Conservation (phyloP, 2,888 invertebrate species). For the Chrysomela aeneicollis region DNA sequence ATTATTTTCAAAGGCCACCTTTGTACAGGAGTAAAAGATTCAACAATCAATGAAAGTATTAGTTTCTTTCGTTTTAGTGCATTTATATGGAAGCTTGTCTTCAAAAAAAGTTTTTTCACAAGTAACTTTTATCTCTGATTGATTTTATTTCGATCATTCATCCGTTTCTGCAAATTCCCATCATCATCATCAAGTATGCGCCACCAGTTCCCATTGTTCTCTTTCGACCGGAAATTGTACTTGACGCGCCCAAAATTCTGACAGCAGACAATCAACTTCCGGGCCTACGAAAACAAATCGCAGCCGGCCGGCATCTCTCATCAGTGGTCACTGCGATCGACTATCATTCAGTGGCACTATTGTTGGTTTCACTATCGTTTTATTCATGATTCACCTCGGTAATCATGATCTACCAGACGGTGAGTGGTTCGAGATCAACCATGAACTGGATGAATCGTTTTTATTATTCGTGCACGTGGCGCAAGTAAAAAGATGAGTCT, state of each 20-base stretch:
- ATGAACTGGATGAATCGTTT: slow-evolving; percentile 7
- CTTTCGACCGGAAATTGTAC: slow-evolving; percentile 46
- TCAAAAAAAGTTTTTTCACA: no score
- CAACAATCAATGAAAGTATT: no score
- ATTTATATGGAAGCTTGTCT: no score
- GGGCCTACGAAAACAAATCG: slow-evolving; percentile 23
- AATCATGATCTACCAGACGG: slow-evolving; percentile 16
- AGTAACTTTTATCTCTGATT: no score
- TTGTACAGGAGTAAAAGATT: no score
- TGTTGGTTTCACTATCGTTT: slow-evolving; percentile 31
- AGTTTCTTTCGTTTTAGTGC: no score
- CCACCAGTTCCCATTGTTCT: slow-evolving; percentile 23
- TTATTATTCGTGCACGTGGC: not conserved
- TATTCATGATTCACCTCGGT: slow-evolving; percentile 21
- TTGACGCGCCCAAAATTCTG: slow-evolving; percentile 46
- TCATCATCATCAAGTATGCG: slow-evolving; percentile 10
- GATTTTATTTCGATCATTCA: no score
- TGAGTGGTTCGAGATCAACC: slow-evolving; percentile 7
- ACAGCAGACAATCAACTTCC: slow-evolving; percentile 27
- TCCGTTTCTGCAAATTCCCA: not conserved
- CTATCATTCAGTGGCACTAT: slow-evolving; percentile 25
- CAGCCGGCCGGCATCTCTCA: no score
- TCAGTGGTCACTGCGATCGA: slow-evolving; percentile 14
- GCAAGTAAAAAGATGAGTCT: not conserved
- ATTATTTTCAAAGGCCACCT: no score